Conservation (phyloP, 92 coral and sea anemone species). For the Phenganax stokvisi region DNA sequence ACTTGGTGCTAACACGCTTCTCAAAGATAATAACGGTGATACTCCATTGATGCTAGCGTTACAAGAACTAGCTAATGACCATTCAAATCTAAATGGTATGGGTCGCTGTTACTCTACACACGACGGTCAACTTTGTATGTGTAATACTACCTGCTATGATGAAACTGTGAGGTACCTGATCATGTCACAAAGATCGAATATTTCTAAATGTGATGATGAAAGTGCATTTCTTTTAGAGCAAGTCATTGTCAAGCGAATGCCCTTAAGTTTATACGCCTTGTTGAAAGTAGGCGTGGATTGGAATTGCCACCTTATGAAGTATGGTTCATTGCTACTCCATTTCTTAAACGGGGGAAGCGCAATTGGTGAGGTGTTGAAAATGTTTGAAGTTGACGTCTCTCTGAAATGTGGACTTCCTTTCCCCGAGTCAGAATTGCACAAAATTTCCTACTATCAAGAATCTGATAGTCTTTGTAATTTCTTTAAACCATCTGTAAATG, state of each 20-base stretch:
- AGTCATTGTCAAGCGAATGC: background rate
- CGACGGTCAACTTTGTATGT: background rate
- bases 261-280: constrained; percentile 12
- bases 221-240: background rate
- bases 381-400: constrained; percentile 24
- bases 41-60: constrained; percentile 15
- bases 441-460: constrained; percentile 48
- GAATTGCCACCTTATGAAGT: background rate
- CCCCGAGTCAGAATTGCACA: constrained; percentile 52
- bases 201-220: constrained; percentile 1
- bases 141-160: constrained; percentile 21
- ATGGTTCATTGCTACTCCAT: constrained; percentile 1
- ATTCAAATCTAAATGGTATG: background rate
- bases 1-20: constrained; percentile 7
- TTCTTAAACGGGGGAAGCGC: background rate
- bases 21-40: background rate
- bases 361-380: constrained; percentile 8
- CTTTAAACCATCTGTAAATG: constrained; percentile 11
- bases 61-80: background rate
- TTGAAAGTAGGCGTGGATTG: constrained; percentile 17
- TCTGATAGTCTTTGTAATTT: constrained; percentile 39
- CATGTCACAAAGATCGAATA: background rate
- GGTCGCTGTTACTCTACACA: constrained; percentile 11
- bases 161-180: constrained; percentile 1
- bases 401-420: constrained; percentile 52